Evolutionary conservation across 2,113 vertebrate genomes (phyloP).

Genomic region (Sylvietta virens): DNA sequence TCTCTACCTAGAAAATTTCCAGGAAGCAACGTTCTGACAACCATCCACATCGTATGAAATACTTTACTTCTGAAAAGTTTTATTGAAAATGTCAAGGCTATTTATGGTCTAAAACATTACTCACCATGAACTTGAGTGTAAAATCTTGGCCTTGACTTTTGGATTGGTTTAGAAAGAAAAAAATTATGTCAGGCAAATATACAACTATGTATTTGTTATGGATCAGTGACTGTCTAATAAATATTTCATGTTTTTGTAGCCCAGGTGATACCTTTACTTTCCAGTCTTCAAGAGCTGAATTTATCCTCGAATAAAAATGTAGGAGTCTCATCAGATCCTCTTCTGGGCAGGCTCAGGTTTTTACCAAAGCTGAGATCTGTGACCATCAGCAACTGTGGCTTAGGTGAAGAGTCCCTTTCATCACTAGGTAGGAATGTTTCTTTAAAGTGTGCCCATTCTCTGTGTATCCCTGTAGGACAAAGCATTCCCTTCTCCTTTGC

Average conservation of each 20-base stretch:
- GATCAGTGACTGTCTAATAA: background rate
- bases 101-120: background rate
- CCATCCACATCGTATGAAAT: background rate
- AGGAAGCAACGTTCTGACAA: background rate
- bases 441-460: background rate
- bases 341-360: constrained; percentile 79
- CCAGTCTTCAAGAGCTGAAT: constrained; percentile 77
- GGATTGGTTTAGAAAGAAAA: constrained; percentile 11
- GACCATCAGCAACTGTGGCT: constrained; percentile 74
- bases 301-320: constrained; percentile 82
- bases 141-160: background rate
- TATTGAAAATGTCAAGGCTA: background rate
- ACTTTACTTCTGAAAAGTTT: background rate
- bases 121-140: background rate
- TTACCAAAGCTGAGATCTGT: constrained; percentile 75
- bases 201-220: background rate
- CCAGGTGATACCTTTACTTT: constrained; percentile 82
- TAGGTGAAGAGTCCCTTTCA: constrained; percentile 73
- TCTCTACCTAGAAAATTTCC: background rate
- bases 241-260: constrained; percentile 69
- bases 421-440: constrained; percentile 74
- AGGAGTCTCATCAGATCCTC: constrained; percentile 65
- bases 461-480: background rate
- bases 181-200: background rate
- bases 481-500: background rate